Base-by-base conservation (phyloP, 30 jellyfish, hydroid and myxozoan genomes). In the Rhopilema esculentum region DNA sequence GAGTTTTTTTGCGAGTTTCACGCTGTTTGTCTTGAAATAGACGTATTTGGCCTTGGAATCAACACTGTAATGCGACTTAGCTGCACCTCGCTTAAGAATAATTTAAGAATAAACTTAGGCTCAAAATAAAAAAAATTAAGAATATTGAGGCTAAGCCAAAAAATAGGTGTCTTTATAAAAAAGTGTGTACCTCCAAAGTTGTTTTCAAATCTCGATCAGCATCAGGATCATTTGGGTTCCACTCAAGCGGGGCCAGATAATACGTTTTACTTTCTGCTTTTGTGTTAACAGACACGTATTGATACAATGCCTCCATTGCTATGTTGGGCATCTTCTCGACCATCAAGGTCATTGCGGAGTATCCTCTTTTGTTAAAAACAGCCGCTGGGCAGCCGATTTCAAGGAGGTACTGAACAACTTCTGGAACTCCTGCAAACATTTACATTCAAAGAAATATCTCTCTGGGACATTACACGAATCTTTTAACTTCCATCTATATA, bases 371-470 rank as follows among this genome's bases (percentile, higher is more conserved):
- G 89, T 95, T 97, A 48, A 17, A 75, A 19, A 83, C 88, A 15
- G 96, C 94, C 25, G 89, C 97, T 17, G 99, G 96, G 64, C 98
- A 97, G 49, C 97, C 99, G 26, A 75, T 31, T 72, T 89, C 97
- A 69, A 95, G 73, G 8, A 95, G 88, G 85, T 53, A 84, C 64
- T 76, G 91, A 17, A 93, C 94, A 29, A 95, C 89, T 4, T 79
- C 97, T 21, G 80, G 61, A 29, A 80, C 40, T 27, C 99, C 99
- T 95, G 49, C 25, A 85, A 23, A 1, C n/a, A 32, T 4, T 7
- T 21, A 79, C 21, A 50, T 79, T 62, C 27, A 28, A 19, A 77
- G n/a, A n/a, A n/a, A n/a, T n/a, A n/a, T n/a, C n/a, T n/a, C n/a
- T n/a, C n/a, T n/a, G n/a, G n/a, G n/a, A n/a, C n/a, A n/a, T n/a